phyloP scores from a whole-genome alignment of 2,113 vertebrate genomes.

The Nyctereutes procyonoides region DNA sequence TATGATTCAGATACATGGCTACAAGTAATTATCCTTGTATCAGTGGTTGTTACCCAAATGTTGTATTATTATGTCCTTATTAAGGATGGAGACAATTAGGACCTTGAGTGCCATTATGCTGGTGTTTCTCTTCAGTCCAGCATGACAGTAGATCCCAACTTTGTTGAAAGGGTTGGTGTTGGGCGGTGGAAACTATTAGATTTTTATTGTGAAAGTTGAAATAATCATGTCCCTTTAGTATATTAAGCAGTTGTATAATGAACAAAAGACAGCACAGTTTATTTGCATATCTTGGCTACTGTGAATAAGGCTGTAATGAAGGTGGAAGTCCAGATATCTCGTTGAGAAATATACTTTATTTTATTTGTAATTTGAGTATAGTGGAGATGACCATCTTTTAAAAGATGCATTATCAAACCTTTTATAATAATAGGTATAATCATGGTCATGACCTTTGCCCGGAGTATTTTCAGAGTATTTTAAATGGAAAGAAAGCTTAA shows the following conservation, averaged over 20 bases:
- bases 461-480: constrained; percentile 37
- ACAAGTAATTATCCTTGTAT: not conserved
- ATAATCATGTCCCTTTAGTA: not conserved
- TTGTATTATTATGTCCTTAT: not conserved
- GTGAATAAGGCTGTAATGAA: not conserved
- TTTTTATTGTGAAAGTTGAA: not conserved
- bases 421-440: not conserved
- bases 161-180: not conserved
- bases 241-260: not conserved
- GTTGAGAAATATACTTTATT: not conserved
- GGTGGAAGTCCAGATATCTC: not conserved
- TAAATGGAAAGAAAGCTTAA: constrained; percentile 36
- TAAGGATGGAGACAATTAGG: not conserved
- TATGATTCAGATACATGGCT: not conserved
- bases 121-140: not conserved
- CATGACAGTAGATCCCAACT: not conserved
- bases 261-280: not conserved
- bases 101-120: not conserved
- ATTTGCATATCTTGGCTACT: not conserved
- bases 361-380: not conserved
- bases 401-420: not conserved
- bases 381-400: not conserved
- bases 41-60: not conserved
- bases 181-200: not conserved
- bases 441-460: not conserved